Conservation (phyloP, 1,140 invertebrate genomes). For the Sycobia sp. region DNA sequence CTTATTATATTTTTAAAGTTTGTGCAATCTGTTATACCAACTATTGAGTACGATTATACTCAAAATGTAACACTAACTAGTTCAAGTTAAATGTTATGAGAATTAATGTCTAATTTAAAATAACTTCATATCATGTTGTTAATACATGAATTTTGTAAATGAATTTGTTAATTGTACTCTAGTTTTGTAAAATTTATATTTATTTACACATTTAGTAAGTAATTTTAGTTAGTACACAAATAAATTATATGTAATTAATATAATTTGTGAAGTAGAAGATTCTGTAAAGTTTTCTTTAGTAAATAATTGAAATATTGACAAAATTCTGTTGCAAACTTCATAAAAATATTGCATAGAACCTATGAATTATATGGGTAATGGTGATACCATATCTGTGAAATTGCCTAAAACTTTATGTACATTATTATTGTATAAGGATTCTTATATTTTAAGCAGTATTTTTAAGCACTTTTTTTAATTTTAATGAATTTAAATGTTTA, state of each 20-base stretch:
- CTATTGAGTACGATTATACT: constrained; percentile 99
- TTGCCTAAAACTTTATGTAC: constrained; percentile 11
- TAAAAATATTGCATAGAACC: background rate
- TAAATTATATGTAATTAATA: background rate
- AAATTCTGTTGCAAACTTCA: constrained; percentile 12
- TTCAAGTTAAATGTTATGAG: constrained; percentile 44
- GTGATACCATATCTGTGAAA: background rate
- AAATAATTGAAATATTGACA: constrained; percentile 9
- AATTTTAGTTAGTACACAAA: constrained; percentile 12
- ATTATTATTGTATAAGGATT: background rate
- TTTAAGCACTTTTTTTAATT: no score
- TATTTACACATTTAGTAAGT: constrained; percentile 1
- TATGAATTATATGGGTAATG: constrained; percentile 1
- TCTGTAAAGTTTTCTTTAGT: constrained; percentile 12
- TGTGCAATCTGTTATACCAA: constrained; percentile 98
- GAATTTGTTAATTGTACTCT: constrained; percentile 19
- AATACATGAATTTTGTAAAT: constrained; percentile 30
- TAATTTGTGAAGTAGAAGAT: background rate
- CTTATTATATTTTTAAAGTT: constrained; percentile 99
- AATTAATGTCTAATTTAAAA: constrained; percentile 1
- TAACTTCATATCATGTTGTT: constrained; percentile 8
- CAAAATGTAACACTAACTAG: constrained; percentile 90
- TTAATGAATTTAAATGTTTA: no score
- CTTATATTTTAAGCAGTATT: background rate
- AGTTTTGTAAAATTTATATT: constrained; percentile 9